These are phyloP conservation scores for Heloderma charlesbogerti DNA, from an alignment of 2,113 vertebrate species.

Conservation along the genomic window DNA sequence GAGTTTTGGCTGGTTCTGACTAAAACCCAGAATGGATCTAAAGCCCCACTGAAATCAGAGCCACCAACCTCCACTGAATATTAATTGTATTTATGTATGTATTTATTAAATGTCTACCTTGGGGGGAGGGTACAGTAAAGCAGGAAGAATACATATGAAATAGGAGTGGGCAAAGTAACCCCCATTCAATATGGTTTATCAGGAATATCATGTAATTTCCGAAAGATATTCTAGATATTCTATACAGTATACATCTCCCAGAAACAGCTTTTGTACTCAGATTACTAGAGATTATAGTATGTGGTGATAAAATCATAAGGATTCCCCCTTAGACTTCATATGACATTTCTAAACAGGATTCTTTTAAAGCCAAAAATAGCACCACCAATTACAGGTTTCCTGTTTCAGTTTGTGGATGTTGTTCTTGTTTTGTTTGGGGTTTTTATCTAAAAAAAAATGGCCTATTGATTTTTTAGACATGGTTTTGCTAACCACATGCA, in stretches of 20 bases:
- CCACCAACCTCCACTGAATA: too few relatives aligned
- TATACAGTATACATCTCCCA: not conserved
- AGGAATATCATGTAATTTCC: not conserved
- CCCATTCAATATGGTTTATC: too few relatives aligned
- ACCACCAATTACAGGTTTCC: not conserved
- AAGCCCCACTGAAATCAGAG: too few relatives aligned
- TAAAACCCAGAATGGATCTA: too few relatives aligned
- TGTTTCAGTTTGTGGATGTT: not conserved
- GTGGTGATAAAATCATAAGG: not conserved
- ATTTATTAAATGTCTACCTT: not conserved
- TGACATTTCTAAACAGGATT: not conserved
- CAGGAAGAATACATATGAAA: not conserved
- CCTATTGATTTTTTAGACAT: slow-evolving; percentile 1
- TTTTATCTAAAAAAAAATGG: not conserved
- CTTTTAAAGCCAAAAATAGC: not conserved
- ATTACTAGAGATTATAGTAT: not conserved
- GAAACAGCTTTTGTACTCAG: not conserved
- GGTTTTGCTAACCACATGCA: not conserved
- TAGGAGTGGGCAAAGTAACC: too few relatives aligned
- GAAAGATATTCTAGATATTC: not conserved
- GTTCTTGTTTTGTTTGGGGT: too few relatives aligned
- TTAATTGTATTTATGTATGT: too few relatives aligned
- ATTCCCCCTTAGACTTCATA: not conserved
- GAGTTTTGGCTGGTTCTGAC: too few relatives aligned
- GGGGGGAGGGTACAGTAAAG: not conserved